Evolutionary conservation across 2,113 vertebrate genomes (phyloP).

Genomic region (Onychorhynchus coronatus): DNA sequence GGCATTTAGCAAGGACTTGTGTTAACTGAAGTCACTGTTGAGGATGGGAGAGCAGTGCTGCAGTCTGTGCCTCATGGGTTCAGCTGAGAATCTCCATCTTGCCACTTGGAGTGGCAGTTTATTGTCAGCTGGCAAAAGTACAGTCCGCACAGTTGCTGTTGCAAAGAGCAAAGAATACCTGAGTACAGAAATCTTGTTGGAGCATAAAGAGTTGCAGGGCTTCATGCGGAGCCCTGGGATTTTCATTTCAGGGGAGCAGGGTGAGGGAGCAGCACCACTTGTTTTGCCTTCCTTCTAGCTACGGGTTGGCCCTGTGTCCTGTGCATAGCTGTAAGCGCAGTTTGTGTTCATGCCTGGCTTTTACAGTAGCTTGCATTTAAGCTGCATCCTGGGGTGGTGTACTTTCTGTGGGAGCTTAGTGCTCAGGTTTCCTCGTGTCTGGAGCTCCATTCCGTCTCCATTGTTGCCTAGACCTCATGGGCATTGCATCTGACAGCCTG

Average conservation of each 20-base stretch:
- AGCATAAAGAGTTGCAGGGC: neutral
- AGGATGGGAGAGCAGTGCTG: neutral
- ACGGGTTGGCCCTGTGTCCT: rapidly evolving
- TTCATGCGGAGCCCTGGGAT: neutral
- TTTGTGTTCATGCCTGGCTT: neutral
- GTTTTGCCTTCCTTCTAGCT: neutral
- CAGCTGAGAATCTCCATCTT: neutral
- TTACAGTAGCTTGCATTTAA: neutral
- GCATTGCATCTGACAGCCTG: neutral
- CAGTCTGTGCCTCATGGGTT: rapidly evolving
- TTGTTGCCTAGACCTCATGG: neutral
- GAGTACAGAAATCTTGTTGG: neutral
- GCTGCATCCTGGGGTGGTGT: neutral
- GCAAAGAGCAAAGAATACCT: neutral
- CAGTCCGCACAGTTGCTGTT: rapidly evolving
- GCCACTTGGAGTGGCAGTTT: rapidly evolving
- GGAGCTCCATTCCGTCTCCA: neutral
- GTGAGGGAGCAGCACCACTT: neutral
- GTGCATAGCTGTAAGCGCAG: rapidly evolving
- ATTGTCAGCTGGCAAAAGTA: neutral
- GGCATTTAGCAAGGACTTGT: neutral
- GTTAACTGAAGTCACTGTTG: neutral
- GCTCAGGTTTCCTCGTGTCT: neutral
- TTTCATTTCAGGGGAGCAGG: neutral
- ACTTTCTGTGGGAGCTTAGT: neutral